Percentiles rank a stretch among this genome's conserved stretches.
Conservation (phyloP, 2,888 invertebrate genomes). For the Teinopalpus imperialis region DNA sequence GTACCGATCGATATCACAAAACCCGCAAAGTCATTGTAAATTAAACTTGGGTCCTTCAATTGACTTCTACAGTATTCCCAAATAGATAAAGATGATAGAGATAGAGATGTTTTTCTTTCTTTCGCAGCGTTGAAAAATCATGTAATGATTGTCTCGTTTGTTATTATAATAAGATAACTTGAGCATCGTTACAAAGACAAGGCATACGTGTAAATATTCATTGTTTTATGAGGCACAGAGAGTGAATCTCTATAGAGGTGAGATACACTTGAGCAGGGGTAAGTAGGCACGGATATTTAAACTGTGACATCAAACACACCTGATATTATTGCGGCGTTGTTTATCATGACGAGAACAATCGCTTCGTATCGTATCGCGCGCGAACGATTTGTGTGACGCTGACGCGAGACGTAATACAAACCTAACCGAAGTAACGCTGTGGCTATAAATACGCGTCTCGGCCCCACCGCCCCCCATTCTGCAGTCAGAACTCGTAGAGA, state of each 20-base stretch:
- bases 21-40: too few species aligned
- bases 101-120: too few species aligned
- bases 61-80: too few species aligned
- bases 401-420: constrained; percentile 30
- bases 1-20: too few species aligned
- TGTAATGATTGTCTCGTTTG: too few species aligned
- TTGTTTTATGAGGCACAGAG: constrained; percentile 4
- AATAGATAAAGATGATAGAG: too few species aligned
- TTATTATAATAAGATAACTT: too few species aligned
- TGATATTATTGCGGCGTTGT: constrained; percentile 34
- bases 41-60: too few species aligned
- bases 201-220: too few species aligned
- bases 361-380: constrained; percentile 22
- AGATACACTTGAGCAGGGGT: constrained; percentile 25
- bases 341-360: constrained; percentile 33
- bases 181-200: too few species aligned
- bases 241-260: constrained; percentile 11
- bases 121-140: too few species aligned
- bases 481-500: constrained; percentile 33
- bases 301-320: constrained; percentile 37
- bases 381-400: constrained; percentile 25
- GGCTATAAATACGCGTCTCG: constrained; percentile 36
- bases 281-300: constrained; percentile 25
- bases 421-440: constrained; percentile 21
- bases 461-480: constrained; percentile 36